Evolutionary conservation across 2,888 invertebrate genomes (phyloP), one percentile per base, ranked within the genome.

Genomic region (Lagria hirta): DNA sequence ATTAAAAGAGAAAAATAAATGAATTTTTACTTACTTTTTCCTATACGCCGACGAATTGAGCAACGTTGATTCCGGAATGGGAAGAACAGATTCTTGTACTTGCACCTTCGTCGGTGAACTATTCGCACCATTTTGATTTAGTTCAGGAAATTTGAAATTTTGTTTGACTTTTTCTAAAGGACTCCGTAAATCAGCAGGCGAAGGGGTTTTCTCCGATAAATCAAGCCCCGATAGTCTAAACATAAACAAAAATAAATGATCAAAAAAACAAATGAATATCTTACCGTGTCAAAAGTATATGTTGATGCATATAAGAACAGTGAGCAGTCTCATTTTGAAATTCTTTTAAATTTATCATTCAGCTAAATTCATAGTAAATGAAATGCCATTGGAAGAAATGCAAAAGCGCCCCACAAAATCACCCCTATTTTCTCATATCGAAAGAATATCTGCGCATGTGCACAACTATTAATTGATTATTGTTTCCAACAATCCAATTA

Each of bases 231-330:
- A 65, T 45, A 68, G 57, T 51, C 68, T 68, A 45, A 29, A 46
- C n/a, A n/a, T n/a, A n/a, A n/a, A n/a, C n/a, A n/a, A n/a, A n/a
- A 32, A 3, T 24, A 26, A 30, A n/a, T n/a, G n/a, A n/a, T n/a
- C n/a, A n/a, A n/a, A n/a, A n/a, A n/a, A n/a, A n/a, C n/a, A n/a
- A n/a, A n/a, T n/a, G n/a, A n/a, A n/a, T n/a, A n/a, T n/a, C n/a
- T 15, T 66, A 72, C 72, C 72, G 69, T 49, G 72, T 72, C 55
- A 68, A 63, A 47, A 72, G 61, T 49, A 72, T 72, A 62, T 70
- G 69, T 60, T 70, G 68, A 59, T 69, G 71, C 72, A 72, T 72
- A 55, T 72, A 72, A 44, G 67, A 63, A 48, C 58, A 59, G 51
- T 67, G 62, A 35, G 58, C 65, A 66, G 66, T 66, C 57, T 66